phyloP scores from a whole-genome alignment of 2,888 invertebrate species.

The Yponomeuta malinellus region DNA sequence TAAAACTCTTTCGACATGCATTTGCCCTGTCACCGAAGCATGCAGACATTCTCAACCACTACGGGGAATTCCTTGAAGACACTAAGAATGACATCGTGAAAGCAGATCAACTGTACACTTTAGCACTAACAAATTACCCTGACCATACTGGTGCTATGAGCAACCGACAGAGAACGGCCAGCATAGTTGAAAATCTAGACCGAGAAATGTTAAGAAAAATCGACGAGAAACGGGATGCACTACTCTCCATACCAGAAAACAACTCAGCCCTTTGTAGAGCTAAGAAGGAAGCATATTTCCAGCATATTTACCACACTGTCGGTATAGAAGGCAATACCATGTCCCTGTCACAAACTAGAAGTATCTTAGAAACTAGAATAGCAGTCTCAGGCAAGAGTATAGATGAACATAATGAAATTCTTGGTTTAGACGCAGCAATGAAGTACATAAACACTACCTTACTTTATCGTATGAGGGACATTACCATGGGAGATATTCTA shows the following conservation, averaged over 20 bases:
- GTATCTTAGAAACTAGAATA: conserved; percentile 89
- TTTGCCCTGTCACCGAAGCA: conserved; percentile 93
- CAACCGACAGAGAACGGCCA: conserved; percentile 89
- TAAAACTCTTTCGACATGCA: conserved; percentile 92
- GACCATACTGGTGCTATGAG: conserved; percentile 85
- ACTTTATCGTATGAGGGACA: conserved; percentile 84
- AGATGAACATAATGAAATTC: conserved; percentile 97
- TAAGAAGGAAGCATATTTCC: conserved; percentile 96
- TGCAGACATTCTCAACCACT: conserved; percentile 93
- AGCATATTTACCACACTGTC: conserved; percentile 97
- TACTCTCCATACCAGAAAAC: conserved; percentile 87
- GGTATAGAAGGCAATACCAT: conserved; percentile 99
- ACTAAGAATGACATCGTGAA: conserved; percentile 88
- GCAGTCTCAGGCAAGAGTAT: conserved; percentile 92
- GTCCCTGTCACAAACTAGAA: conserved; percentile 92
- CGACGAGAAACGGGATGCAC: conserved; percentile 88
- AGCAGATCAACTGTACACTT: conserved; percentile 93
- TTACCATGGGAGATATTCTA: conserved; percentile 90
- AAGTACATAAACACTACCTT: conserved; percentile 92
- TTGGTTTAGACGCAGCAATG: conserved; percentile 95
- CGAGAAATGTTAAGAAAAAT: conserved; percentile 84
- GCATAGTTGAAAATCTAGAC: conserved; percentile 93
- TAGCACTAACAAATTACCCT: conserved; percentile 89
- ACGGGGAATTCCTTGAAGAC: conserved; percentile 94
- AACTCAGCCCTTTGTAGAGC: conserved; percentile 88